These are phyloP conservation scores for Apoda limacodes DNA, from an alignment of 2,888 invertebrate species.

Conservation along the genomic window DNA sequence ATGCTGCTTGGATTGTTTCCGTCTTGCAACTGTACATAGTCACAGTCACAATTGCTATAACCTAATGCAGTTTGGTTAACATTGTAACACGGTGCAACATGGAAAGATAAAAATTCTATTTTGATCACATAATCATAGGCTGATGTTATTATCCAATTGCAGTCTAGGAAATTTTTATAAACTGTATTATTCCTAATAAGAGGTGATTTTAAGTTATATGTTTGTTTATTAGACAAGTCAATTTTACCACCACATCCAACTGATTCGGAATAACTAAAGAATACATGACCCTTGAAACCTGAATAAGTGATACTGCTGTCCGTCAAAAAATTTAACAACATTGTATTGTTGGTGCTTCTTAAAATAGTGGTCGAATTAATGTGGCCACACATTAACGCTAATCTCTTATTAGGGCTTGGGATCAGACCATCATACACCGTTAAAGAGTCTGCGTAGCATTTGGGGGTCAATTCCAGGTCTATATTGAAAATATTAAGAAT, in stretches of 20 bases:
- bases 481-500: constrained; percentile 73
- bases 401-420: constrained; percentile 40
- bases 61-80: constrained; percentile 46
- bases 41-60: constrained; percentile 73
- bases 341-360: constrained; percentile 69
- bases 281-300: constrained; percentile 72
- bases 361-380: constrained; percentile 64
- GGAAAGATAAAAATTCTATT: constrained; percentile 67
- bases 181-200: constrained; percentile 37
- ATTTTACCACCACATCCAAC: constrained; percentile 79
- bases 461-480: constrained; percentile 52
- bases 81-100: constrained; percentile 56
- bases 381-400: constrained; percentile 77
- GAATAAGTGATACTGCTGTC: constrained; percentile 46
- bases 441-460: constrained; percentile 73
- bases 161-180: constrained; percentile 78
- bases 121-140: constrained; percentile 71
- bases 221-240: constrained; percentile 52
- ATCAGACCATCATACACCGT: constrained; percentile 63
- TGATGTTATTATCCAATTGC: constrained; percentile 78
- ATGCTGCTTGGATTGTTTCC: constrained; percentile 76
- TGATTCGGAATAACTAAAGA: constrained; percentile 66
- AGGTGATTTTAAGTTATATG: constrained; percentile 46
- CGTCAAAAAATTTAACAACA: constrained; percentile 64
- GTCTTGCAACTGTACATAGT: constrained; percentile 80